Conservation (phyloP, 2,113 vertebrate species). For the Forbesichthys papilliferus region DNA sequence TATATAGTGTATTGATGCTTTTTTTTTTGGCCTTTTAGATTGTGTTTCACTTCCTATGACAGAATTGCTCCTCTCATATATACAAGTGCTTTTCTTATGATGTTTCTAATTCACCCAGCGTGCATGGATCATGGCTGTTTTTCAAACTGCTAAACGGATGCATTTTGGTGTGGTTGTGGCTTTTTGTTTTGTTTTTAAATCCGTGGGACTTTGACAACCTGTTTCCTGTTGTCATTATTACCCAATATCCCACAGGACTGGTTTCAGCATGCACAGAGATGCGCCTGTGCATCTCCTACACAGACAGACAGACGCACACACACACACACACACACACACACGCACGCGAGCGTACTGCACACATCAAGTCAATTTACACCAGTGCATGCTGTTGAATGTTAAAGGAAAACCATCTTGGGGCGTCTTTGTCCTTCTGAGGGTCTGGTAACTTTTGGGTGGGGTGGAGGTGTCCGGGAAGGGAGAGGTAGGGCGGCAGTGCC, state of each 20-base stretch:
- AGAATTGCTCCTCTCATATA: background rate
- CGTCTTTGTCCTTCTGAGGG: constrained; percentile 31
- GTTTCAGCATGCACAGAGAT: constrained; percentile 38
- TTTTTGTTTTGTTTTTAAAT: constrained; percentile 12
- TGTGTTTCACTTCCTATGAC: background rate
- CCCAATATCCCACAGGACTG: constrained; percentile 31
- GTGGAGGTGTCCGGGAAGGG: constrained; percentile 14
- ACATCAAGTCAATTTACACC: background rate
- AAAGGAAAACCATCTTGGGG: constrained; percentile 10
- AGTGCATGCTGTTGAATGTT: background rate
- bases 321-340: too few relatives aligned
- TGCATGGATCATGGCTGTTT: background rate
- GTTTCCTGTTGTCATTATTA: constrained; percentile 47
- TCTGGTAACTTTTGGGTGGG: constrained; percentile 12
- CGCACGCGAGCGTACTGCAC: too few relatives aligned
- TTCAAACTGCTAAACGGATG: too few relatives aligned
- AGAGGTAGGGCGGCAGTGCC: constrained; percentile 17
- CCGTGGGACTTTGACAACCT: constrained; percentile 30
- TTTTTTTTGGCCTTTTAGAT: constrained; percentile 5
- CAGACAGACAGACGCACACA: too few relatives aligned
- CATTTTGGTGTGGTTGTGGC: background rate
- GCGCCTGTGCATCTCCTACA: background rate
- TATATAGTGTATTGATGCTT: background rate
- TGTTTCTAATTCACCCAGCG: background rate
- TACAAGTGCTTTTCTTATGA: background rate